Conservation (phyloP, 2,797 vertebrate species). For the Catharus ustulatus region DNA sequence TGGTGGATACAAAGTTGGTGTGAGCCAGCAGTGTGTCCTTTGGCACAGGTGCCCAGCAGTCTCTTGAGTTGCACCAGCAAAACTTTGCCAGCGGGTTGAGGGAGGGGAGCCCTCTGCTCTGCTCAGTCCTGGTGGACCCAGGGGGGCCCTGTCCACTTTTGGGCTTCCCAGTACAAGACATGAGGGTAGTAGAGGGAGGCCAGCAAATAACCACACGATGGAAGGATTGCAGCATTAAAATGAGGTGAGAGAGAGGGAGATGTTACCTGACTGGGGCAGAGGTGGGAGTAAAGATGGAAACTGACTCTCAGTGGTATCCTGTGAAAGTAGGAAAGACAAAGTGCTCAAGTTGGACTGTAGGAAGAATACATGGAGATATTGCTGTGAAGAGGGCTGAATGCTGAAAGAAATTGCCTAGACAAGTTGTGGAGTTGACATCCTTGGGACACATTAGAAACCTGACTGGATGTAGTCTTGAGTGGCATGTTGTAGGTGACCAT, state of each 20-base stretch:
- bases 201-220: not conserved
- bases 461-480: not conserved
- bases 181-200: not conserved
- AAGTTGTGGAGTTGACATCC: not conserved
- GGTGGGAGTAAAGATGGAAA: not conserved
- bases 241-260: not conserved
- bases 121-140: not conserved
- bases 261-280: not conserved
- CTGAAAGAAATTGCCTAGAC: not conserved
- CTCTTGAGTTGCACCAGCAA: not conserved
- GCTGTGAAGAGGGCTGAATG: not conserved
- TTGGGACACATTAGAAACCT: not conserved
- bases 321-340: not conserved
- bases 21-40: not conserved
- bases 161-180: not conserved
- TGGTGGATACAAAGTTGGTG: not conserved
- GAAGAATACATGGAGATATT: not conserved
- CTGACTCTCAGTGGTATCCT: not conserved
- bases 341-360: not conserved
- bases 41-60: not conserved
- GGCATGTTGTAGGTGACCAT: not conserved
- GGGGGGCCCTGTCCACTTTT: rapidly evolving
- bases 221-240: not conserved
- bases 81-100: not conserved
- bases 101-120: not conserved